Evolutionary conservation across 2,113 vertebrate species (phyloP).

Genomic region (Gavia stellata): DNA sequence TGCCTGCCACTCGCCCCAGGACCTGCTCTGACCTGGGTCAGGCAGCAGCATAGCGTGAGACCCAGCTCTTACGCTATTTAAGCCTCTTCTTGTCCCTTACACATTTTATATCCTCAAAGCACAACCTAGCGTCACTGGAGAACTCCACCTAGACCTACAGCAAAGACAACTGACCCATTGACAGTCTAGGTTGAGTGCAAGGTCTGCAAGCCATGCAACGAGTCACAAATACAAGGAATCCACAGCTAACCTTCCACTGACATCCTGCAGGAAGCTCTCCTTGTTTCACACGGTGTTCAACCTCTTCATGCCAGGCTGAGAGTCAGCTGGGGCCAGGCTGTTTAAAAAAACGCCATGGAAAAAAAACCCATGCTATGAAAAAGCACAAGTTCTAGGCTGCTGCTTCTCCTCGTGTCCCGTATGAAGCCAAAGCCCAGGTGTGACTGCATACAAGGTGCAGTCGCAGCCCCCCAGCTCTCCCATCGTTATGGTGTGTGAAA

Average conservation of each 20-base stretch:
- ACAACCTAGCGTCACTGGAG: neutral
- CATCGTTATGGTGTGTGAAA: neutral
- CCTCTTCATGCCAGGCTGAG: neutral
- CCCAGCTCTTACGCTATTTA: accelerated
- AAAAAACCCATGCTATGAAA: neutral
- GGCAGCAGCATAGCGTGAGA: neutral
- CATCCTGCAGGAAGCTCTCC: neutral
- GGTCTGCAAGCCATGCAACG: accelerated
- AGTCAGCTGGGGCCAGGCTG: neutral
- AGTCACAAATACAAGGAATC: neutral
- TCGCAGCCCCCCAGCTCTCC: neutral
- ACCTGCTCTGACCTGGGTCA: neutral
- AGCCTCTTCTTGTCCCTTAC: neutral
- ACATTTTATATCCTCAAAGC: neutral
- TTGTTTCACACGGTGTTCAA: neutral
- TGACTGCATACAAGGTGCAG: neutral
- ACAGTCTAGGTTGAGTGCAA: too few relatives aligned
- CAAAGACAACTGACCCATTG: accelerated
- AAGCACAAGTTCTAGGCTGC: neutral
- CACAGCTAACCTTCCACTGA: neutral
- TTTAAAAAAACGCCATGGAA: neutral
- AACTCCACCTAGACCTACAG: neutral
- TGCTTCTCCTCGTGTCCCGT: neutral
- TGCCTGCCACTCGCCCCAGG: neutral
- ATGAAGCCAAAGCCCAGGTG: neutral